phyloP scores from a whole-genome alignment of 2,797 vertebrate genomes.

The Pristis pectinata region DNA sequence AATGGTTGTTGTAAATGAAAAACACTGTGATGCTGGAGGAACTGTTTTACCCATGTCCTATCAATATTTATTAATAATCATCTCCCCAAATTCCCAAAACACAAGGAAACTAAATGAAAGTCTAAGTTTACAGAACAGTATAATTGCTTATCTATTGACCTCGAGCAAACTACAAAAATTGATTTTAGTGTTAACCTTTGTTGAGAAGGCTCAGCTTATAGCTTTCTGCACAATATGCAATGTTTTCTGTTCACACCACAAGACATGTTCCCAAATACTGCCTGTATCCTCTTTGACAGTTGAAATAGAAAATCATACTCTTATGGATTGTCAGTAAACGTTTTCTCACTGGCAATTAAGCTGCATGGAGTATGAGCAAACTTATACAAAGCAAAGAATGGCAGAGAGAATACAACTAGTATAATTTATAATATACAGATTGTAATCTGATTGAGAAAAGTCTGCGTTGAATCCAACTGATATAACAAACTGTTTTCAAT shows the following conservation, averaged over 20 bases:
- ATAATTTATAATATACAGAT: no score
- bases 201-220: neutral
- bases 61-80: neutral
- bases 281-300: neutral
- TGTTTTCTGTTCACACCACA: neutral
- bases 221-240: neutral
- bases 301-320: neutral
- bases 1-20: no score
- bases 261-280: neutral
- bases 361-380: no score
- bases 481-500: no score
- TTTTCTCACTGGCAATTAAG: no score
- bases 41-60: neutral
- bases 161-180: neutral
- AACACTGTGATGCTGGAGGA: no score
- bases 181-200: neutral
- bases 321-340: no score
- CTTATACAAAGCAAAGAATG: no score
- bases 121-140: neutral
- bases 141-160: neutral
- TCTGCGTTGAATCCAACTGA: no score
- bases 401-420: no score
- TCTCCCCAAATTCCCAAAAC: neutral
- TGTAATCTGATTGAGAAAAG: no score
- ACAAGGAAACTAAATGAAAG: neutral